These are phyloP conservation scores for Drosophila navojoa DNA, from an alignment of 1,140 invertebrate species.

Conservation along the genomic window DNA sequence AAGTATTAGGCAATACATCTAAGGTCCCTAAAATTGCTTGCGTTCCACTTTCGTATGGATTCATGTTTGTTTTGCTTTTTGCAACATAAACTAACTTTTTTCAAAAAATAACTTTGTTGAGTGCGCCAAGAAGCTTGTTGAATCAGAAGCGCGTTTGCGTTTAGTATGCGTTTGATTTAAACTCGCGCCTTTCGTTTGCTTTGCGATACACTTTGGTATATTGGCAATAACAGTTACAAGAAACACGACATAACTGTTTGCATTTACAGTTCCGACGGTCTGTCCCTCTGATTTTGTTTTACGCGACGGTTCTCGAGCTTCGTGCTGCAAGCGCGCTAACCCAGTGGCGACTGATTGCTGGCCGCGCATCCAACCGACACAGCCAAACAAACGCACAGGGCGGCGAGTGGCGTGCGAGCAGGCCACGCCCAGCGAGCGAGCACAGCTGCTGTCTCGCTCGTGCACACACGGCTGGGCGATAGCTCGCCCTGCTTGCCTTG, in stretches of 20 bases:
- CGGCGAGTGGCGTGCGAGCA: constrained; percentile 14
- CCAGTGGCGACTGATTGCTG: constrained; percentile 78
- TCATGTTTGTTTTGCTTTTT: neutral
- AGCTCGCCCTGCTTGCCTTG: neutral
- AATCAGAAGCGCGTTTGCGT: neutral
- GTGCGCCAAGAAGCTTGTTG: constrained; percentile 5
- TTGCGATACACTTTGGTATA: constrained; percentile 42
- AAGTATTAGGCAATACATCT: too few species aligned
- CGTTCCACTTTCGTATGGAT: neutral
- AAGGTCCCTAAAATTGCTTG: neutral
- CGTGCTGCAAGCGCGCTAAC: constrained; percentile 77
- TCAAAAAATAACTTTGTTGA: constrained; percentile 13
- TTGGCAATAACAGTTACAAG: constrained; percentile 10
- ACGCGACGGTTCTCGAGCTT: constrained; percentile 58
- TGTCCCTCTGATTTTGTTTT: neutral
- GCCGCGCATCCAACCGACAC: constrained; percentile 38
- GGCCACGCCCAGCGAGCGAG: constrained; percentile 49
- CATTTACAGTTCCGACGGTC: constrained; percentile 33
- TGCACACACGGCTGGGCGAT: neutral
- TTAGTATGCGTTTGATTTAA: constrained; percentile 6
- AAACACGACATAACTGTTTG: constrained; percentile 24
- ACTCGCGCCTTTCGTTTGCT: neutral
- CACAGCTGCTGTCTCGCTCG: constrained; percentile 24
- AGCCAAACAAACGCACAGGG: constrained; percentile 21
- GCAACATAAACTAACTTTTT: constrained; percentile 34